Conservation (phyloP, 2,888 invertebrate genomes). For the Ischnus inquisitorius region DNA sequence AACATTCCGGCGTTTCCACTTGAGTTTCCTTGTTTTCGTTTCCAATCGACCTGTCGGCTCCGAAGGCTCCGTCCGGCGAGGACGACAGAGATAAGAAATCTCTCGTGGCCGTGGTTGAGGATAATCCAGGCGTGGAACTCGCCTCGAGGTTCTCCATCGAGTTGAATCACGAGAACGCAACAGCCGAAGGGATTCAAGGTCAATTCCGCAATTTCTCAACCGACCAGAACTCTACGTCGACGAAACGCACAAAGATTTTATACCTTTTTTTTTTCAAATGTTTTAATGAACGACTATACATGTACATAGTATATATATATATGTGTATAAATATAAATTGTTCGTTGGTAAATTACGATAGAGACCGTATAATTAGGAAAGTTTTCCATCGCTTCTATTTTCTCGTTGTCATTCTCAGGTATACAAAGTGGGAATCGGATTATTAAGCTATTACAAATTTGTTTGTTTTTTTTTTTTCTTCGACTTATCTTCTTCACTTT, state of each 20-base stretch:
- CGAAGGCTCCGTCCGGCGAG: conserved; percentile 22
- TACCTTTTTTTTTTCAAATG: conserved; percentile 28
- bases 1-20: neutral
- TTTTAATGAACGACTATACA: conserved; percentile 65
- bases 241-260: neutral
- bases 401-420: conserved; percentile 29
- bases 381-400: conserved; percentile 39
- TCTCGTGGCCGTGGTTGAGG: neutral
- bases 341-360: conserved; percentile 43
- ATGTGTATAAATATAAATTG: conserved; percentile 68
- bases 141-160: neutral
- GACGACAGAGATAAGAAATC: conserved; percentile 46
- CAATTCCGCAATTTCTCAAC: neutral
- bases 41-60: conserved; percentile 19
- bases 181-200: neutral
- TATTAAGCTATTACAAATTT: conserved; percentile 12
- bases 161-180: neutral
- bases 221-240: neutral
- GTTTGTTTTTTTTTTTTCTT: conserved; percentile 15
- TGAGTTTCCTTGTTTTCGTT: neutral
- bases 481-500: neutral
- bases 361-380: conserved; percentile 47
- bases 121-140: no score
- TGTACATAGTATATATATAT: conserved; percentile 47
- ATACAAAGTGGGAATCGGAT: conserved; percentile 52